A percentile compares a stretch with the other conserved stretches of the same genome.
phyloP scores from a whole-genome alignment of 2,888 invertebrate genomes.

The Hofmannophila pseudospretella region DNA sequence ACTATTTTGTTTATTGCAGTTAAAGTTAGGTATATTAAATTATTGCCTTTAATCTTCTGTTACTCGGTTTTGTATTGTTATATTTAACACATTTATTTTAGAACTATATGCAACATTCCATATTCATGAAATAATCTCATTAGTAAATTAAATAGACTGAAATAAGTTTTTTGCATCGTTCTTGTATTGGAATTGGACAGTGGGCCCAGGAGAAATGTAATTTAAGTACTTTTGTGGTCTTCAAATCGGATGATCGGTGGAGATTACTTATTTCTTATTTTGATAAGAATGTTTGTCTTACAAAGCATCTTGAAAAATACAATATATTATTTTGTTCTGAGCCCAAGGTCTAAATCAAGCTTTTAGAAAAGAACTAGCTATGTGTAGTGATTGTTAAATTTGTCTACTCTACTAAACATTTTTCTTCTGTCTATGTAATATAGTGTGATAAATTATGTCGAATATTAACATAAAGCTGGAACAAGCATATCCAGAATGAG shows the following conservation, averaged over 20 bases:
- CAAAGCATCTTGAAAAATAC: too few species aligned
- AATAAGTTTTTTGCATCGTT: constrained; percentile 7
- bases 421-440: constrained; percentile 16
- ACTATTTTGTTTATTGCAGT: background rate
- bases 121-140: constrained; percentile 22
- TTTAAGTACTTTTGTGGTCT: too few species aligned
- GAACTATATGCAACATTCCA: constrained; percentile 44
- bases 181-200: constrained; percentile 12
- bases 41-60: background rate
- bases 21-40: background rate
- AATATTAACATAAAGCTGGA: constrained; percentile 2
- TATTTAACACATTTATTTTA: constrained; percentile 7
- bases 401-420: constrained; percentile 17
- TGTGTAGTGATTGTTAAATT: constrained; percentile 31
- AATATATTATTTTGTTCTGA: too few species aligned
- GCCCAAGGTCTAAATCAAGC: too few species aligned
- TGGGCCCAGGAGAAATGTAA: too few species aligned
- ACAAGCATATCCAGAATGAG: constrained; percentile 7
- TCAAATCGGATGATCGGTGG: too few species aligned
- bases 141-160: background rate
- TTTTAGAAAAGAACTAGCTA: constrained; percentile 29
- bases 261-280: too few species aligned
- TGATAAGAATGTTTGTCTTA: too few species aligned
- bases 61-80: constrained; percentile 1
- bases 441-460: constrained; percentile 2